Evolutionary conservation across 2,113 vertebrate species (phyloP), one percentile per base, ranked within the genome.

Genomic region (Ageneiosus marmoratus): DNA sequence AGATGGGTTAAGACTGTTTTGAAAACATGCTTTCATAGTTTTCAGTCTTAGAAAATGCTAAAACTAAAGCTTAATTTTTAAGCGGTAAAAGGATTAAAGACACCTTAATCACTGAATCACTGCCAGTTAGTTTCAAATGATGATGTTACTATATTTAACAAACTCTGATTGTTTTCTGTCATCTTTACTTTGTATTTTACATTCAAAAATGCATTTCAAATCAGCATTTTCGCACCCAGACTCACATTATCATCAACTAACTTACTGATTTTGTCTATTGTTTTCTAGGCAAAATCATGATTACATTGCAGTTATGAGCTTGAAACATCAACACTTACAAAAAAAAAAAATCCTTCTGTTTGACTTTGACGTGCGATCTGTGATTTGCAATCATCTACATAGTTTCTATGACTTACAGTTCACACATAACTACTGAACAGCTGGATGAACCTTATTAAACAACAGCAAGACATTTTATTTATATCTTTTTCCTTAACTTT

Each of bases 401-500:
- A 3, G 63, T 70, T 18, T 80, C 48, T 12, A 20, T 70, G 63
- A 70, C 51, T 41, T 70, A 55, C 24, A 70, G 58, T 27, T 34
- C 63, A 53, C 13, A 44, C 50, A 70, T 20, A 70, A 10, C 48
- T 70, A 32, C 79, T 69, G 5, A 69, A 55, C 13, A 56, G 15
- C 24, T 24, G 76, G 37, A 78, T 60, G 67, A 70, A 44, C 67
- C 67, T 70, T 24, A 70, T 12, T 70, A 44, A 44, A 44, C 37
- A 44, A 70, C 22, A 34, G 13, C 27, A 32, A 65, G 62, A 34
- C 15, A 65, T 65, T 65, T 60, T 12, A 13, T 60, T 18, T 13
- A 29, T 15, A n/a, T n/a, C n/a, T n/a, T n/a, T n/a, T n/a, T n/a
- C n/a, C n/a, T n/a, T n/a, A 5, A 60, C 58, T 27, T 60, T 60